These are phyloP conservation scores for Bucco capensis DNA, from an alignment of 2,113 vertebrate species.

Conservation along the genomic window DNA sequence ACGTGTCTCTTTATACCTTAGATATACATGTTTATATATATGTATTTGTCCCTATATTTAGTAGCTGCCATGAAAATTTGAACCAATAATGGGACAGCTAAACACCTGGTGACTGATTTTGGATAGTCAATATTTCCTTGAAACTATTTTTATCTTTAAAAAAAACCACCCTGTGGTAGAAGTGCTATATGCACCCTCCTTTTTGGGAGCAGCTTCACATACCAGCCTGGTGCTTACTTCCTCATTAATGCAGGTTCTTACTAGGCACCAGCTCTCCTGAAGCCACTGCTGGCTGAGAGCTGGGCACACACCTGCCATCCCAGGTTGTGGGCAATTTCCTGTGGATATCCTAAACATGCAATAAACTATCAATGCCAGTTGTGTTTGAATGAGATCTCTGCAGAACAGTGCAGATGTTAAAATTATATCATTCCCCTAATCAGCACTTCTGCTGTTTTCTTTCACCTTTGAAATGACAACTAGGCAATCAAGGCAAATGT, in stretches of 20 bases:
- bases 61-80: background rate
- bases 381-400: background rate
- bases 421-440: background rate
- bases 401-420: background rate
- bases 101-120: background rate
- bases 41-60: background rate
- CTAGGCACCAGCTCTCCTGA: background rate
- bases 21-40: background rate
- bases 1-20: background rate
- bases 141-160: background rate
- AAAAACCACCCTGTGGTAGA: background rate
- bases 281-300: background rate
- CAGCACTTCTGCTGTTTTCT: background rate
- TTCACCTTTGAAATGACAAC: background rate
- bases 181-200: background rate
- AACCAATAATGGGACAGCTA: background rate
- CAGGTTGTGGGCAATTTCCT: background rate
- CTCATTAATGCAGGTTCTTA: background rate
- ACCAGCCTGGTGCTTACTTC: background rate
- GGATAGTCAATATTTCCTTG: background rate
- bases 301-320: background rate
- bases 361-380: background rate
- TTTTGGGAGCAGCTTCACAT: background rate
- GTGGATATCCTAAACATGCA: rapidly evolving
- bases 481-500: background rate